Evolutionary conservation across 2,113 vertebrate species (phyloP).

Genomic region (Pholis gunnellus): DNA sequence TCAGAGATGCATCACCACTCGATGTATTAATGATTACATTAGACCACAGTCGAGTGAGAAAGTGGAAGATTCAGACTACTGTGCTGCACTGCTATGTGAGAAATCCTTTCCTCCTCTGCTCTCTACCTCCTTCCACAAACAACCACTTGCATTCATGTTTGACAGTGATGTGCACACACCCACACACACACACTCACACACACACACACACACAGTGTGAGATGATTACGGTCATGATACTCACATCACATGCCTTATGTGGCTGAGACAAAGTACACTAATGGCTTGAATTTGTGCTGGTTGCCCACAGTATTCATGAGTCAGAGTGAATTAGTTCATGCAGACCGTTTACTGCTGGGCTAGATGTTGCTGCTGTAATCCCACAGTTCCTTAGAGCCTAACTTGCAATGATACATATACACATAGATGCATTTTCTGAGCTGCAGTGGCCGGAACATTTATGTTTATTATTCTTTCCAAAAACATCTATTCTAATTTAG

Average conservation of each 20-base stretch:
- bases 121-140: slow-evolving; percentile 15
- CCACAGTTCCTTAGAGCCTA: slow-evolving; percentile 15
- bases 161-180: slow-evolving; percentile 7
- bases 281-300: slow-evolving; percentile 45
- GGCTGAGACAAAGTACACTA: slow-evolving; percentile 38
- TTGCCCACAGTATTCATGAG: slow-evolving; percentile 60
- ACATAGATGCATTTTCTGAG: slow-evolving; percentile 1
- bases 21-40: slow-evolving; percentile 8
- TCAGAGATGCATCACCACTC: background rate
- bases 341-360: slow-evolving; percentile 38
- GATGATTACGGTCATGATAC: slow-evolving; percentile 43
- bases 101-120: background rate
- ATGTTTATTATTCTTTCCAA: background rate
- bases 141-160: slow-evolving; percentile 22
- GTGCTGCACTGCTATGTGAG: background rate
- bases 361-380: slow-evolving; percentile 25
- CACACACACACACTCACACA: slow-evolving; percentile 25
- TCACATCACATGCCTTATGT: slow-evolving; percentile 34
- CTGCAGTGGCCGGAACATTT: slow-evolving; percentile 1
- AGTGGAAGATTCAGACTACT: slow-evolving; percentile 5
- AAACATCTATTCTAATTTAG: background rate
- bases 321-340: slow-evolving; percentile 51
- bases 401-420: slow-evolving; percentile 6
- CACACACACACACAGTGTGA: slow-evolving; percentile 4
- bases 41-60: background rate